Evolutionary conservation across 2,113 vertebrate genomes (phyloP).

Genomic region (Actinemys pallida): DNA sequence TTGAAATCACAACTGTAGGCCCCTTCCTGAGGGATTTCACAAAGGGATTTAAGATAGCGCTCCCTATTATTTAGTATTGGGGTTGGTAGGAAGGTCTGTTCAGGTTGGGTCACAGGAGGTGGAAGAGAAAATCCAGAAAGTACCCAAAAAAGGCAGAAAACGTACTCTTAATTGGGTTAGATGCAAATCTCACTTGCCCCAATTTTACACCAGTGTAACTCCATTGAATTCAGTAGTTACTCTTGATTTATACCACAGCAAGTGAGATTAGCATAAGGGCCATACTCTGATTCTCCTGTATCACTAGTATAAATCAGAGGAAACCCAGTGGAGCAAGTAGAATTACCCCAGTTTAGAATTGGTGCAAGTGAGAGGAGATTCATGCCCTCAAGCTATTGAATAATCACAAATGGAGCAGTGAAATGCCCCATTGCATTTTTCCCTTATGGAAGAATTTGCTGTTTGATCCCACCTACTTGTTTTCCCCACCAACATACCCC

Average conservation of each 20-base stretch:
- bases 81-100: constrained; percentile 36
- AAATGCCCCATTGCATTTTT: not conserved
- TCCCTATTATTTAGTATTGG: constrained; percentile 7
- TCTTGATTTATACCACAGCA: not conserved
- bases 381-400: constrained; percentile 4
- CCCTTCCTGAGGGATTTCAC: constrained; percentile 18
- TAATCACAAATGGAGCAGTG: not conserved
- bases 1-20: constrained; percentile 16
- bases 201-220: not conserved
- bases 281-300: not conserved
- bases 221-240: not conserved
- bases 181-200: not conserved
- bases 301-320: not conserved
- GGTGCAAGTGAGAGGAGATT: not conserved
- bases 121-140: constrained; percentile 9
- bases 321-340: not conserved
- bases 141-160: constrained; percentile 43
- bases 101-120: constrained; percentile 24
- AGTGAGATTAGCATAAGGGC: not conserved
- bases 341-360: not conserved
- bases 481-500: not conserved
- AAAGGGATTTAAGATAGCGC: constrained; percentile 45
- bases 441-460: constrained; percentile 4
- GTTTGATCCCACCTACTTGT: not conserved
- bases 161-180: not conserved